Evolutionary conservation across 2,797 vertebrate genomes (phyloP), one percentile per base, ranked within the genome.

Genomic region (Triplophysa bombifrons): DNA sequence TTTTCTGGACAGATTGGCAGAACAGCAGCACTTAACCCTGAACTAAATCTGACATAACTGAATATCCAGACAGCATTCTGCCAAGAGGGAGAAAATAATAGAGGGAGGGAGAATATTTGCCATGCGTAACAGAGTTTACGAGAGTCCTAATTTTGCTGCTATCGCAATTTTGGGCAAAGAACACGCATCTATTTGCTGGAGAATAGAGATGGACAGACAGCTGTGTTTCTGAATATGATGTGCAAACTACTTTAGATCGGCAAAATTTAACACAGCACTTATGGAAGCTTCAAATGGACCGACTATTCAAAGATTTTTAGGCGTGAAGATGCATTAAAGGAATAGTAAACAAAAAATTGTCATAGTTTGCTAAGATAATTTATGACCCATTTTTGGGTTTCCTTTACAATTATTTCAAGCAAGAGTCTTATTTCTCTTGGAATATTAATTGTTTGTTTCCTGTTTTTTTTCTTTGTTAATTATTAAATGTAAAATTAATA

Each of bases 1-100:
- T 50, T 73, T 74, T 81, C 64, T 78, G 69, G 74, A 82, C 80
- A 82, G 69, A 78, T 30, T 68, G 80, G 46, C 75, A 73, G 70
- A 78, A 82, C 74, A 73, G 74, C 66, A 72, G 41, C 60, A 67
- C 74, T 82, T 82, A 77, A 82, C 68, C 41, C 69, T 65, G 48
- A 46, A 53, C 70, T 77, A 60, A 77, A 69, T 70, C 67, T 81
- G 80, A 72, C 68, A 72, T 66, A n/a, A 16, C 56, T 51, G 20
- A 60, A 75, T 55, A 76, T 81, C 58, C 55, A 53, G 75, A 69
- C 69, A 78, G 80, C 75, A 64, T 56, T 72, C 41, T 72, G 64
- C 50, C 11, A 60, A 71, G 74, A 67, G 60, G 12, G 30, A 82
- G 60, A 76, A 55, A 76, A 38, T 72, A 50, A 80, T 41, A 50